Evolutionary conservation across 2,888 invertebrate species (phyloP), one percentile per base, ranked within the genome.

Genomic region (Chrysolina oricalcia): DNA sequence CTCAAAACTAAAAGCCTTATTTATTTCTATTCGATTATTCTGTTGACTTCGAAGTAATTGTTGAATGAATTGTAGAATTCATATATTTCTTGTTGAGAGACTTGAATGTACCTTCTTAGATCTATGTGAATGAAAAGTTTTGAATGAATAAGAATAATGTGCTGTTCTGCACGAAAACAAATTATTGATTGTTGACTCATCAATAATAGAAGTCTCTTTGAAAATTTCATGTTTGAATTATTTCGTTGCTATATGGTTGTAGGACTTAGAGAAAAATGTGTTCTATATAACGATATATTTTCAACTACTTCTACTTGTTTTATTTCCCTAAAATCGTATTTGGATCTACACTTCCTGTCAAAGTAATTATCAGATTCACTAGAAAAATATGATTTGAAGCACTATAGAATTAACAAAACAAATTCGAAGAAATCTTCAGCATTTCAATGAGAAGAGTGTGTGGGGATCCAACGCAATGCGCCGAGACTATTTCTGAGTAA

Each of bases 111-210:
- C 23, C 15, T 66, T 40, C n/a, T 48, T 56, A 59, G 10, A 15
- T 56, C 27, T 69, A 41, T 69, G 59, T 68, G 35, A 59, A 48
- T 69, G 53, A 50, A 69, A 69, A 43, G 59, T 69, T 69, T 59
- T 56, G 40, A 69, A 59, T 69, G 21, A 27, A 69, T 56, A 35
- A 23, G n/a, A 69, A 11, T 23, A 11, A 59, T 13, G 40, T 27
- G 59, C 41, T 41, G 59, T 69, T 59, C 19, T 69, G 56, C 46
- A 59, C 43, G 56, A 59, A 69, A 17, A 69, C 48, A 69, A 19
- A 23, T 41, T 56, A 69, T 23, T 23, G 13, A 50, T 17, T n/a
- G 11, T 50, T 50, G 11, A 23, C 35, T 50, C 48, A 27, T 19
- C 21, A 21, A 19, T 23, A 21, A 21, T 10, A 23, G 19, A 53